Evolutionary conservation across 2,797 vertebrate species (phyloP), one percentile per base, ranked within the genome.

Genomic region (Bovichtus diacanthus): DNA sequence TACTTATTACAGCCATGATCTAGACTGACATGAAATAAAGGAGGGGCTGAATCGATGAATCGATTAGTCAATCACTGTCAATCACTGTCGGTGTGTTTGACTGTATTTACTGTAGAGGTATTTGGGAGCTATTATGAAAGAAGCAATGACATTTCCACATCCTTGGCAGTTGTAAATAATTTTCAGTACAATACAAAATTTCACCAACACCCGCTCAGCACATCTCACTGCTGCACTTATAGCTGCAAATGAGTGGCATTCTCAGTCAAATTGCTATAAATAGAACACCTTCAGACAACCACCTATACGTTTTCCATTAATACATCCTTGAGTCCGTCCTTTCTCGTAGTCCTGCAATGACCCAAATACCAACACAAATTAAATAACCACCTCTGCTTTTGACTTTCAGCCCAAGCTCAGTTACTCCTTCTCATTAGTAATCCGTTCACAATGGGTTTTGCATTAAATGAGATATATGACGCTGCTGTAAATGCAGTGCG

Each of bases 331-430:
- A 58, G 38, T 61, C 7, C 4, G 44, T 85, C 50, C 74, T 71
- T 60, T 77, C 58, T 54, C 60, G 18, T 34, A 43, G 31, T 71
- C 21, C 47, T 53, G 50, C 44, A 60, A 55, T 64, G 77, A 86
- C 74, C 74, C 38, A 83, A 84, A 78, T 81, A 74, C 23, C n/a
- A 68, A 49, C 44, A 71, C 23, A 66, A 68, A 70, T 62, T 27
- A 79, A 53, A 76, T 9, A 69, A 58, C 46, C 43, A 65, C 49
- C 23, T 56, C 23, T 29, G 7, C 7, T 70, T 50, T 65, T 58
- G 46, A 76, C 21, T 53, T 54, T 72, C 54, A 55, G 43, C 2
- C 58, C 16, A 41, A 19, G 31, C 62, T 49, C 16, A 65, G 60
- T 51, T n/a, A 47, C 58, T 51, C 21, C 44, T 59, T 73, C 21